Percentiles rank a stretch among this genome's conserved stretches.
phyloP scores from a whole-genome alignment of 2,888 invertebrate genomes.

The Notodonta ziczac region DNA sequence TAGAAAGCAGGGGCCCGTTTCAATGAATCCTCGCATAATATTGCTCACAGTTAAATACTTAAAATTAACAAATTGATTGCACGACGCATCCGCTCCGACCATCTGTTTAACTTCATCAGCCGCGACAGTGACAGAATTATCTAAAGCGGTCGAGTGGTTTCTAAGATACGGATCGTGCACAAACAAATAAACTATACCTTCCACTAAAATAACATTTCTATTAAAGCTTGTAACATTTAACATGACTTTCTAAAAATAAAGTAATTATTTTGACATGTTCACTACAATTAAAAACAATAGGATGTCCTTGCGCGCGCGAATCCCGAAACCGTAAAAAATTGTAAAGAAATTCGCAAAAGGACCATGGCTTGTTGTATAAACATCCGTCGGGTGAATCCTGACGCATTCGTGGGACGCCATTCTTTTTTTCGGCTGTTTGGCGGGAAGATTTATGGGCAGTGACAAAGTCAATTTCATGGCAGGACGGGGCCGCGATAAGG shows the following conservation, averaged over 20 bases:
- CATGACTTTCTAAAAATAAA: constrained; percentile 11
- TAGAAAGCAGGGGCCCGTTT: constrained; percentile 1
- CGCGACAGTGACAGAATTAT: constrained; percentile 25
- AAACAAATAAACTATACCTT: constrained; percentile 11
- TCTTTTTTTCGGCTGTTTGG: constrained; percentile 63
- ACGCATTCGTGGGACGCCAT: constrained; percentile 61
- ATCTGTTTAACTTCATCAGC: constrained; percentile 28
- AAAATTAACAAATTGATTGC: constrained; percentile 4
- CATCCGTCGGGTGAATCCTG: constrained; percentile 67
- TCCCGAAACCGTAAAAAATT: constrained; percentile 48
- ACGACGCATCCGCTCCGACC: constrained; percentile 4
- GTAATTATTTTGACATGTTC: constrained; percentile 47
- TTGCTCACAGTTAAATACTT: constrained; percentile 3
- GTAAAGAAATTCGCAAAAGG: constrained; percentile 55
- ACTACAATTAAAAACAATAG: constrained; percentile 38
- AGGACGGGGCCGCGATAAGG: constrained; percentile 61
- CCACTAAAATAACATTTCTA: constrained; percentile 9
- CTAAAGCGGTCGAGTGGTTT: constrained; percentile 21
- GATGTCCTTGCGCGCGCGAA: constrained; percentile 38
- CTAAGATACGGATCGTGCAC: constrained; percentile 13
- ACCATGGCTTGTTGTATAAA: constrained; percentile 74
- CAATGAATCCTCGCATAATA: constrained; percentile 2
- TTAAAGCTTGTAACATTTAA: background rate
- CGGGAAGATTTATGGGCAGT: constrained; percentile 78
- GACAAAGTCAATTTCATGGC: constrained; percentile 83